Percentiles rank a stretch among this genome's conserved stretches.
Evolutionary conservation across 2,888 invertebrate genomes (phyloP).

Genomic region (Drosophila mimica): DNA sequence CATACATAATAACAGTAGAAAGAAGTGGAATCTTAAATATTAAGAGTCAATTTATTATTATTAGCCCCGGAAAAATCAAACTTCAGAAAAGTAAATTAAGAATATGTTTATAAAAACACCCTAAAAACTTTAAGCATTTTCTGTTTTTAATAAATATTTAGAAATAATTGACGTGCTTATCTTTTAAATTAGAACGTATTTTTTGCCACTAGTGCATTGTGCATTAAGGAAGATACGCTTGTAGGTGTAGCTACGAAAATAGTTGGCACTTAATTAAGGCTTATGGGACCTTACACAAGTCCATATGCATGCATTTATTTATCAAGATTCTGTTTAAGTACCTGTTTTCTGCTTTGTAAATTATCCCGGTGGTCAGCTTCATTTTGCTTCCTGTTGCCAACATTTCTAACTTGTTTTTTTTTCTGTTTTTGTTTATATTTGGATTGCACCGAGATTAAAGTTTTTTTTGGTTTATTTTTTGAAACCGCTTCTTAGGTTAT

Average conservation of each 20-base stretch:
- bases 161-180: background rate
- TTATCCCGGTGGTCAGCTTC: slow-evolving; percentile 2
- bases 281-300: background rate
- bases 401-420: slow-evolving; percentile 8
- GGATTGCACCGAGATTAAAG: slow-evolving; percentile 18
- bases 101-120: background rate
- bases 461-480: slow-evolving; percentile 18
- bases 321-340: slow-evolving; percentile 1
- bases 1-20: background rate
- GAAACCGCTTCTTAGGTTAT: slow-evolving; percentile 50
- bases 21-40: background rate
- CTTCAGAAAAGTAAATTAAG: background rate
- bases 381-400: slow-evolving; percentile 3
- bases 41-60: background rate
- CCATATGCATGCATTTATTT: background rate
- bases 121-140: background rate
- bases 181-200: background rate
- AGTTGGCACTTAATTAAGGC: background rate
- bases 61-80: background rate
- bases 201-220: background rate
- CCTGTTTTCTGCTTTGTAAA: background rate
- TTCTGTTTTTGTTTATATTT: slow-evolving; percentile 23
- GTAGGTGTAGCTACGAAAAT: background rate
- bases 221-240: background rate
- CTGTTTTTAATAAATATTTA: background rate